Percentiles rank a stretch among this genome's conserved stretches.
Conservation (phyloP, 2,888 invertebrate species). For the Agrochola litura region DNA sequence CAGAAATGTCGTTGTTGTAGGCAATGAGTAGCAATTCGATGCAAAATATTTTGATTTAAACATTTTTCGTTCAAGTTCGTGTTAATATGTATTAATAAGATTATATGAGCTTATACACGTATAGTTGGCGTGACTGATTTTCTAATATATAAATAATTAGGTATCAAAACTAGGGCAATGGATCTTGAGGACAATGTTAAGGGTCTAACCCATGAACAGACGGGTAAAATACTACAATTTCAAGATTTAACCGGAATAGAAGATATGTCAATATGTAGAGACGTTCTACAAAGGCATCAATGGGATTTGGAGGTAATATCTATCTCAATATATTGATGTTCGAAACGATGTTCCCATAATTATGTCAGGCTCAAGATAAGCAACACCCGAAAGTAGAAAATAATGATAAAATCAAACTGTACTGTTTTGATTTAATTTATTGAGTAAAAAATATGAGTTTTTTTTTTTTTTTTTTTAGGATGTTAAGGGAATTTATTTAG, state of each 20-base stretch:
- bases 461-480: no score
- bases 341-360: slow-evolving; percentile 5
- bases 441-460: neutral
- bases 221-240: slow-evolving; percentile 97
- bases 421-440: neutral
- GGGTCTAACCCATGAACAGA: slow-evolving; percentile 95
- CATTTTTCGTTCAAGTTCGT: slow-evolving; percentile 64
- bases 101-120: slow-evolving; percentile 73
- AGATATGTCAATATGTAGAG: slow-evolving; percentile 97
- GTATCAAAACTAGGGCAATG: slow-evolving; percentile 76
- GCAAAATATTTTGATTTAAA: slow-evolving; percentile 70
- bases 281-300: slow-evolving; percentile 96
- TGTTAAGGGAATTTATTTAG: no score
- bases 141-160: slow-evolving; percentile 63
- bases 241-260: slow-evolving; percentile 99
- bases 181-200: slow-evolving; percentile 89
- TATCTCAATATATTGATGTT: slow-evolving; percentile 1
- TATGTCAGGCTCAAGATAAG: slow-evolving; percentile 11
- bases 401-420: neutral
- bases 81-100: slow-evolving; percentile 74
- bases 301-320: slow-evolving; percentile 97
- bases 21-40: slow-evolving; percentile 66
- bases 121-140: slow-evolving; percentile 63
- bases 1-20: slow-evolving; percentile 64
- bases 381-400: slow-evolving; percentile 5